Conservation (phyloP, 1,140 invertebrate species). For the Eumaeus atala region DNA sequence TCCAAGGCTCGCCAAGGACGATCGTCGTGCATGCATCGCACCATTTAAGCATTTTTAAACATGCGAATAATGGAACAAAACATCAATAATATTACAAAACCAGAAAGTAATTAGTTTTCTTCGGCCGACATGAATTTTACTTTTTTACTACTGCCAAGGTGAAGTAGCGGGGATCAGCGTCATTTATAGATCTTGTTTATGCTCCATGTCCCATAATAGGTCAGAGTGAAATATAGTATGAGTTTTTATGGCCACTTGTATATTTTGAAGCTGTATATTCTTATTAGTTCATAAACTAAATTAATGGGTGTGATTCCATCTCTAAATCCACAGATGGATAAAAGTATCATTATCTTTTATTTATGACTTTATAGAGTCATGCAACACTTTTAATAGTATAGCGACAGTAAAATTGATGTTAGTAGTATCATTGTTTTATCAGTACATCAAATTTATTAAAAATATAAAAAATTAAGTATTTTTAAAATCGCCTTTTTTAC, state of each 20-base stretch:
- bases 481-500: too few relatives aligned
- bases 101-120: constrained; percentile 6
- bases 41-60: constrained; percentile 18
- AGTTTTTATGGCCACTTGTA: background rate
- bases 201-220: background rate
- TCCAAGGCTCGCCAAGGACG: constrained; percentile 36
- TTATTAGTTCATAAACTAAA: background rate
- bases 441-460: background rate
- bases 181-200: constrained; percentile 9
- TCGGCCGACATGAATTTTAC: background rate
- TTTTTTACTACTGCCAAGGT: background rate
- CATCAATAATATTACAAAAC: constrained; percentile 3
- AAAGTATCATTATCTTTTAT: background rate
- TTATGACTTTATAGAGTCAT: background rate
- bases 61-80: background rate
- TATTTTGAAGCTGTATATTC: background rate
- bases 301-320: background rate
- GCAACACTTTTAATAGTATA: background rate
- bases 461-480: background rate
- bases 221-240: background rate
- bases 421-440: background rate
- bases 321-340: background rate
- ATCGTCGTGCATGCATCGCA: constrained; percentile 32
- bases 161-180: background rate
- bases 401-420: too few relatives aligned